Conservation (phyloP, 2,888 invertebrate species). For the Baccha elongata region DNA sequence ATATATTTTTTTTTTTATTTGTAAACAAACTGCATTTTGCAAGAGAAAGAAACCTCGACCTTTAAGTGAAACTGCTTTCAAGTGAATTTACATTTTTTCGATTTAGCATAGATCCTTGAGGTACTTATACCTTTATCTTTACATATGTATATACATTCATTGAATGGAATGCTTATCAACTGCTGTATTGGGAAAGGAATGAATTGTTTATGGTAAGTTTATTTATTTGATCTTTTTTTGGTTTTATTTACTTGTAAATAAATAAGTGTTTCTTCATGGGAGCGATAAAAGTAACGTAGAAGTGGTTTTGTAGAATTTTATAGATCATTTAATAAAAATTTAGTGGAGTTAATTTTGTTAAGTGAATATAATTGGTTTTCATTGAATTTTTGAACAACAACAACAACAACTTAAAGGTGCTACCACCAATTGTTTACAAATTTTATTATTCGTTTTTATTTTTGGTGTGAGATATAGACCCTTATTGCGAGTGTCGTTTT, state of each 20-base stretch:
- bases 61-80: conserved; percentile 26
- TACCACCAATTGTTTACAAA: no score
- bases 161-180: conserved; percentile 38
- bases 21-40: conserved; percentile 18
- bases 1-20: conserved; percentile 1
- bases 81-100: conserved; percentile 25
- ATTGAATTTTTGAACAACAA: no score
- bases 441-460: no score
- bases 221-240: background rate
- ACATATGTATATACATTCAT: no score
- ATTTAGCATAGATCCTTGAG: conserved; percentile 8
- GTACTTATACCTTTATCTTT: no score
- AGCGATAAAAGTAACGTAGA: conserved; percentile 2
- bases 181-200: conserved; percentile 29
- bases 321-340: no score
- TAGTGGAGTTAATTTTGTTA: no score
- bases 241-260: conserved; percentile 37
- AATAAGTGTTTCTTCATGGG: conserved; percentile 20
- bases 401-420: no score
- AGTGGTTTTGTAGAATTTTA: no score
- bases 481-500: no score
- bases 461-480: no score
- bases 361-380: no score
- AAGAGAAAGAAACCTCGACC: conserved; percentile 18
- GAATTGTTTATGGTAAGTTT: conserved; percentile 57